A percentile compares a stretch with the other conserved stretches of the same genome.
phyloP scores from a whole-genome alignment of 2,113 vertebrate species.

The Orcinus orca region DNA sequence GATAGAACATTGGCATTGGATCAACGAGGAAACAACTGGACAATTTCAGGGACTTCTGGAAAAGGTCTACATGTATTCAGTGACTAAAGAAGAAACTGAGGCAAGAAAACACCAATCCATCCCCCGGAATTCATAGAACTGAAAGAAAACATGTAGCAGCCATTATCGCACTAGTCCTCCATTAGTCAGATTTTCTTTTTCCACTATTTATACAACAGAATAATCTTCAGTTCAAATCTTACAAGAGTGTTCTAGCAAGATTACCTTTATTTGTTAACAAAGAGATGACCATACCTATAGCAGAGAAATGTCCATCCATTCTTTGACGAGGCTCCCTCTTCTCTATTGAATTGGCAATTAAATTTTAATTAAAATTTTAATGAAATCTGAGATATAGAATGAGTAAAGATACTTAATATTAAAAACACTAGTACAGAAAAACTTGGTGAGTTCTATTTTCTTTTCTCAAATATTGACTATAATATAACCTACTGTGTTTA shows the following conservation, averaged over 20 bases:
- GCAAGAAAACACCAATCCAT: neutral
- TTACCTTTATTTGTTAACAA: neutral
- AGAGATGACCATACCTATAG: neutral
- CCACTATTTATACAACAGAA: neutral
- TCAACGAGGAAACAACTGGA: neutral
- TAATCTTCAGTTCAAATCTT: neutral
- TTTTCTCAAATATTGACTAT: neutral
- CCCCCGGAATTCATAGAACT: neutral
- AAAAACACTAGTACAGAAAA: neutral
- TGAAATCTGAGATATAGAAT: neutral
- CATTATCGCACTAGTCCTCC: neutral
- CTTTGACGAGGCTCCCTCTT: neutral
- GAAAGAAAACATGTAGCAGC: neutral
- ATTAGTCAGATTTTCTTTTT: neutral
- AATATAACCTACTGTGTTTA: neutral
- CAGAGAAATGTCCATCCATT: neutral
- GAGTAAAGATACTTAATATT: neutral
- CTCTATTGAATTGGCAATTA: neutral
- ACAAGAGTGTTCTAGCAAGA: neutral
- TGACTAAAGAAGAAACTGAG: neutral
- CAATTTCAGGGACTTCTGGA: neutral
- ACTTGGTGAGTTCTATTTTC: neutral
- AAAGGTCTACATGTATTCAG: neutral
- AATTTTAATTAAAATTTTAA: neutral
- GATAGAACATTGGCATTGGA: neutral